Percentiles rank a stretch among this genome's conserved stretches.
Evolutionary conservation across 1,140 invertebrate genomes (phyloP).

Genomic region (Brachionus angularis): DNA sequence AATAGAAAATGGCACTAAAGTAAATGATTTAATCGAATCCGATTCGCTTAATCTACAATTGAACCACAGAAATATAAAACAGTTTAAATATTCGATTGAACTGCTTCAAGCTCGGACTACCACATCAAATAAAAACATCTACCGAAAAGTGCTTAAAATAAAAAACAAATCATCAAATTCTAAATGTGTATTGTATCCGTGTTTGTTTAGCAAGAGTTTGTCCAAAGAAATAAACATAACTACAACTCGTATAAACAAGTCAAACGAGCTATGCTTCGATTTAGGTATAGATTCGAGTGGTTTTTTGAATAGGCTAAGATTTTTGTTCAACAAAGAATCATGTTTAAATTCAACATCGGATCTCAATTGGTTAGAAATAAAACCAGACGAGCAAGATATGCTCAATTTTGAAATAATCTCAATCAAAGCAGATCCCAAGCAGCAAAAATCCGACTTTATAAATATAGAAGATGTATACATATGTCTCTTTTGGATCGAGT

Average conservation of each 20-base stretch:
- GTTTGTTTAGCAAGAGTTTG: slow-evolving; percentile 1
- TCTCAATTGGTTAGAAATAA: slow-evolving; percentile 12
- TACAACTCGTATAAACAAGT: not conserved
- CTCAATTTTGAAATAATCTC: slow-evolving; percentile 17
- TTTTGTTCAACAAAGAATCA: slow-evolving; percentile 9
- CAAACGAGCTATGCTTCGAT: not conserved
- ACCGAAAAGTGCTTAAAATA: not conserved
- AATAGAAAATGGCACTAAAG: not conserved
- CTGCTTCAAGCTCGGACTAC: not conserved
- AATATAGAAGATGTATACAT: slow-evolving; percentile 20
- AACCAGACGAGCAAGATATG: not conserved
- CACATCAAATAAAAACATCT: not conserved
- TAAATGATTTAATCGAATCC: not conserved
- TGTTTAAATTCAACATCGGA: not conserved
- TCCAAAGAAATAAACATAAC: not conserved
- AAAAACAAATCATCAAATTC: not conserved
- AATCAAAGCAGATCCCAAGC: not conserved
- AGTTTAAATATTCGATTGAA: slow-evolving; percentile 10
- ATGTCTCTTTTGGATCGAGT: slow-evolving; percentile 21
- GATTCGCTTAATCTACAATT: not conserved
- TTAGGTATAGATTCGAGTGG: not conserved
- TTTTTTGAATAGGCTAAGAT: not conserved
- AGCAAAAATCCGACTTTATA: not conserved
- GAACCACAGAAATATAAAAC: slow-evolving; percentile 3
- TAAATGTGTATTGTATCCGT: slow-evolving; percentile 3